phyloP scores from a whole-genome alignment of 2,888 invertebrate genomes.

The Ormyrus rosae region DNA sequence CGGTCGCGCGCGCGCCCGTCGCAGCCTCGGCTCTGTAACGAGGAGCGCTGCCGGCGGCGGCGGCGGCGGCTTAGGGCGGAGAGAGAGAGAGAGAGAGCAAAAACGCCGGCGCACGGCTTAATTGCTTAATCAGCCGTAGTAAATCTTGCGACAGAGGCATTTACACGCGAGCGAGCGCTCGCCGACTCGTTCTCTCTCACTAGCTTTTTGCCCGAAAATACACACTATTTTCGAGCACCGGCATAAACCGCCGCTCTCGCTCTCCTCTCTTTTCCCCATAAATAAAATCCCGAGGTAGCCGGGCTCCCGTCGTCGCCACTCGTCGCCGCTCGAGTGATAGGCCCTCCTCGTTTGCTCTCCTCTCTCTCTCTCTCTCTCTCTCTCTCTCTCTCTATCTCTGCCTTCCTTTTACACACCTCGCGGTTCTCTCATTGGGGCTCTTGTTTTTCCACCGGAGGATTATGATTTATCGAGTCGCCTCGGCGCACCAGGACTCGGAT shows the following conservation, averaged over 20 bases:
- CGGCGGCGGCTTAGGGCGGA: slow-evolving; percentile 32
- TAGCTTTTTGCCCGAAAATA: not conserved
- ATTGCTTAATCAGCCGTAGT: slow-evolving; percentile 74
- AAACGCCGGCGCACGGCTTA: slow-evolving; percentile 64
- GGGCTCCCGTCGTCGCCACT: not conserved
- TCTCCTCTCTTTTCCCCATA: not conserved
- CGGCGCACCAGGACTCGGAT: slow-evolving; percentile 37
- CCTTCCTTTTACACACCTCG: not conserved
- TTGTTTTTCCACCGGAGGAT: slow-evolving; percentile 24
- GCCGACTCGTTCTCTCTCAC: not conserved
- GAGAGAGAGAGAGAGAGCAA: slow-evolving; percentile 49
- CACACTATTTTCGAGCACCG: not conserved
- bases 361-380: not conserved
- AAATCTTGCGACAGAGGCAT: slow-evolving; percentile 71
- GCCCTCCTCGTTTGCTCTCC: slow-evolving; percentile 11
- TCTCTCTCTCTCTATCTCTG: slow-evolving; percentile 4
- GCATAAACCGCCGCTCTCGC: not conserved
- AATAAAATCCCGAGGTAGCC: too few relatives aligned
- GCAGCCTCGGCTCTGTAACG: slow-evolving; percentile 62
- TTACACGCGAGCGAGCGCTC: slow-evolving; percentile 62
- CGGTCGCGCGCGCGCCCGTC: slow-evolving; percentile 54
- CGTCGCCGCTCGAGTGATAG: slow-evolving; percentile 7
- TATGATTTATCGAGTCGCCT: slow-evolving; percentile 57
- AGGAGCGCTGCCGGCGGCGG: slow-evolving; percentile 59
- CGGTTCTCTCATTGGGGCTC: not conserved